Percentiles rank a stretch among this genome's conserved stretches.
phyloP scores from a whole-genome alignment of 2,113 vertebrate species.

The Hypocryptadius cinnamomeus region DNA sequence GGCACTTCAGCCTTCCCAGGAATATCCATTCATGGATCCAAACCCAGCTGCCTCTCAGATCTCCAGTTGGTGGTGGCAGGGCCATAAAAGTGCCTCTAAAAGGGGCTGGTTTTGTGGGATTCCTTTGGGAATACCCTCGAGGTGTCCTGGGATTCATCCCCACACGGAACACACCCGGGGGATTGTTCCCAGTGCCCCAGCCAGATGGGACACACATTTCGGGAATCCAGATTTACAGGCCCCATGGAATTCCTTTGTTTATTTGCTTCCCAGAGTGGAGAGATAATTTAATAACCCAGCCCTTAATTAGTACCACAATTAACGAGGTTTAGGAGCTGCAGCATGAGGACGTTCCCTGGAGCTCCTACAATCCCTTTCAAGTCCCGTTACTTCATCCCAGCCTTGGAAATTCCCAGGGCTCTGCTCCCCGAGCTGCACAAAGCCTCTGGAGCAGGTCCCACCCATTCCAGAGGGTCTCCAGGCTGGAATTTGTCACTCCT shows the following conservation, averaged over 20 bases:
- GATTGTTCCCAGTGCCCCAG: background rate
- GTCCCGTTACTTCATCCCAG: background rate
- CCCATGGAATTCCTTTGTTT: background rate
- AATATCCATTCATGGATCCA: background rate
- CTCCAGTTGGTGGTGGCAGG: fast-evolving
- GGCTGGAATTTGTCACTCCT: background rate
- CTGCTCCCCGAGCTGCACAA: background rate
- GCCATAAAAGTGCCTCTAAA: fast-evolving
- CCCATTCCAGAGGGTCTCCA: background rate
- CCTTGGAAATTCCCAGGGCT: background rate
- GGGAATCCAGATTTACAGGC: background rate
- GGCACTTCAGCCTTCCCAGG: background rate
- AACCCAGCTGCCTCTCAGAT: background rate
- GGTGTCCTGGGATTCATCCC: background rate
- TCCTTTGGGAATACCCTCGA: background rate
- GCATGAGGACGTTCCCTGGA: background rate
- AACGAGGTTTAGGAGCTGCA: background rate
- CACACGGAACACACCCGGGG: fast-evolving
- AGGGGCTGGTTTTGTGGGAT: background rate
- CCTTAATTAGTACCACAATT: background rate
- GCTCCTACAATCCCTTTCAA: background rate
- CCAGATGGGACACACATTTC: background rate
- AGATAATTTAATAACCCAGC: background rate
- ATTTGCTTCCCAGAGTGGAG: background rate
- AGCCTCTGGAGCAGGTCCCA: background rate